Evolutionary conservation across 2,113 vertebrate genomes (phyloP).

Genomic region (Stictonetta naevosa): DNA sequence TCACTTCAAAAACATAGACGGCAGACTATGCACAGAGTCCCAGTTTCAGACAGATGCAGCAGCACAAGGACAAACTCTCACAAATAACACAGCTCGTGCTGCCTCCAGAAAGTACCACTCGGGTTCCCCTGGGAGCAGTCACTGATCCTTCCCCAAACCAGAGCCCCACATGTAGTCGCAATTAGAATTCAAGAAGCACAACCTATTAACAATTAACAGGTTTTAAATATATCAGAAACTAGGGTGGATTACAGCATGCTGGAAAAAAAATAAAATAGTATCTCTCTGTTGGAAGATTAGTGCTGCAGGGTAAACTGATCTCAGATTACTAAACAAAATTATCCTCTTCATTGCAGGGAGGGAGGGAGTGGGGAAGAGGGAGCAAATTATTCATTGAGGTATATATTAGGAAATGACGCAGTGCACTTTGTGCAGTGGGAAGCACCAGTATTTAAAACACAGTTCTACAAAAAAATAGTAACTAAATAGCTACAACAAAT

Average conservation of each 20-base stretch:
- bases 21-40: slow-evolving; percentile 14
- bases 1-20: slow-evolving; percentile 7
- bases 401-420: not conserved
- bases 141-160: slow-evolving; percentile 66
- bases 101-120: slow-evolving; percentile 65
- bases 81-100: slow-evolving; percentile 41
- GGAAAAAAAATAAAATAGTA: slow-evolving; percentile 47
- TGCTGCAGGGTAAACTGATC: slow-evolving; percentile 35
- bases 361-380: not conserved
- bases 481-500: not conserved
- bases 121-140: slow-evolving; percentile 66
- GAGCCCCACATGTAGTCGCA: slow-evolving; percentile 32
- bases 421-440: not conserved
- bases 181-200: slow-evolving; percentile 70
- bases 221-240: slow-evolving; percentile 62
- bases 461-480: slow-evolving; percentile 29
- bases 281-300: slow-evolving; percentile 17
- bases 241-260: slow-evolving; percentile 57
- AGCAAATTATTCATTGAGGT: not conserved
- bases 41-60: slow-evolving; percentile 45
- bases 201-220: slow-evolving; percentile 76
- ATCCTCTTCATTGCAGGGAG: not conserved
- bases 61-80: slow-evolving; percentile 54
- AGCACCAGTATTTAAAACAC: not conserved
- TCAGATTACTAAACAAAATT: slow-evolving; percentile 47